Percentiles rank a stretch among this genome's conserved stretches.
Conservation (phyloP, 2,888 invertebrate species). For the Sycophila texana region DNA sequence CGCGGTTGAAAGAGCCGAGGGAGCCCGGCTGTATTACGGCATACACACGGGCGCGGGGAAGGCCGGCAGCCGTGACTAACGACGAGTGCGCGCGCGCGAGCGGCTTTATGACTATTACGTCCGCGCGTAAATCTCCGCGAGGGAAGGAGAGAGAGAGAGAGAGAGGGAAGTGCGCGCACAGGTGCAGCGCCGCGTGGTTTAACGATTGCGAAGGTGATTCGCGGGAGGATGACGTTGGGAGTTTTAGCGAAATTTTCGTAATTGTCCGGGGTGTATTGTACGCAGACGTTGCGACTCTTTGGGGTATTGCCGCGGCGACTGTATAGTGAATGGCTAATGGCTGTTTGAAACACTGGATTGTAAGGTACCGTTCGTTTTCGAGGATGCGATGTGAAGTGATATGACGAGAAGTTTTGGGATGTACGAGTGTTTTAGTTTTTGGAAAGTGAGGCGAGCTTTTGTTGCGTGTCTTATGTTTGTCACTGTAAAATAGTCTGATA, state of each 20-base stretch:
- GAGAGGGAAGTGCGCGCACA: background rate
- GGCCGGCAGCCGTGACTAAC: constrained; percentile 38
- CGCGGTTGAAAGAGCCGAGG: constrained; percentile 6
- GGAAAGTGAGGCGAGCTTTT: too few species aligned
- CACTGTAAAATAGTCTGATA: too few species aligned
- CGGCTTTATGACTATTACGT: constrained; percentile 41
- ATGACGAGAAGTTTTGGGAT: too few species aligned
- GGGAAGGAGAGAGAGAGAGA: background rate
- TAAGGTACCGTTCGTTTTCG: background rate
- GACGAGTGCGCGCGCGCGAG: constrained; percentile 6
- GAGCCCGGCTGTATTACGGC: background rate
- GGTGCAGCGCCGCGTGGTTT: background rate
- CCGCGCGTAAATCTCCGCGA: constrained; percentile 34
- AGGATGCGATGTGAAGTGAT: too few species aligned
- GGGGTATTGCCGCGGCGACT: background rate
- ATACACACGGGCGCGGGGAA: background rate
- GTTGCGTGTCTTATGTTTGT: too few species aligned
- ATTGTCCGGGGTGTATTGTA: too few species aligned
- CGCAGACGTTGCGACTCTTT: background rate
- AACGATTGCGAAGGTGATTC: constrained; percentile 7
- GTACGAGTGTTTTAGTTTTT: too few species aligned
- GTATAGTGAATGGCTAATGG: background rate
- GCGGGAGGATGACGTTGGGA: background rate
- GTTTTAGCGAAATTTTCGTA: background rate
- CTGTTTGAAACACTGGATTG: background rate